Evolutionary conservation across 2,113 vertebrate species (phyloP).

Genomic region (Smithornis capensis): DNA sequence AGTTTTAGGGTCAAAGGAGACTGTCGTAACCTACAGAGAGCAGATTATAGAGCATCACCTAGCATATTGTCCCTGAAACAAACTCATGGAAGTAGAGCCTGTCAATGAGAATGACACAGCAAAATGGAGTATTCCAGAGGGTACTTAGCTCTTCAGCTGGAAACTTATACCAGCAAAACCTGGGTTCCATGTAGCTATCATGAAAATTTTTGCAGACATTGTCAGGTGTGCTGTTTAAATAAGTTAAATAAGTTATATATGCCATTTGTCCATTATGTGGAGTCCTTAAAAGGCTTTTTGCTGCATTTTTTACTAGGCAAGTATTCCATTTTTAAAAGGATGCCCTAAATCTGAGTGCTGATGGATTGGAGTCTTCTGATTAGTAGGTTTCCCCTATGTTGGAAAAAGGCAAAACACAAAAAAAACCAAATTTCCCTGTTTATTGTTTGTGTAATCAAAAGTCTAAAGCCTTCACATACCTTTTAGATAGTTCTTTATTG

Average conservation of each 20-base stretch:
- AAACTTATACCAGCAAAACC: not conserved
- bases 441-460: conserved; percentile 7
- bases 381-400: not conserved
- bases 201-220: not conserved
- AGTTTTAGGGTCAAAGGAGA: not conserved
- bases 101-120: not conserved
- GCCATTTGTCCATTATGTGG: not conserved
- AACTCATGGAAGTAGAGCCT: not conserved
- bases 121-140: not conserved
- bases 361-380: not conserved
- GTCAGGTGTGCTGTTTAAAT: not conserved
- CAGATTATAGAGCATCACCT: not conserved
- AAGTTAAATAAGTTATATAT: not conserved
- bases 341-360: not conserved
- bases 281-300: conserved; percentile 14
- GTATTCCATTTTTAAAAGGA: conserved; percentile 20
- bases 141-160: not conserved
- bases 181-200: not conserved
- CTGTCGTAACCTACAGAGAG: not conserved
- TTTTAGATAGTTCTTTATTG: not conserved
- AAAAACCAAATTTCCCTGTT: not conserved
- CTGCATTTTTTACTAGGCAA: conserved; percentile 17
- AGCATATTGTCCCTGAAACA: not conserved
- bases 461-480: not conserved
- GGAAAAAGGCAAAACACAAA: not conserved